These are phyloP conservation scores for Carterocephalus palaemon DNA, from an alignment of 2,888 invertebrate species.

Conservation along the genomic window DNA sequence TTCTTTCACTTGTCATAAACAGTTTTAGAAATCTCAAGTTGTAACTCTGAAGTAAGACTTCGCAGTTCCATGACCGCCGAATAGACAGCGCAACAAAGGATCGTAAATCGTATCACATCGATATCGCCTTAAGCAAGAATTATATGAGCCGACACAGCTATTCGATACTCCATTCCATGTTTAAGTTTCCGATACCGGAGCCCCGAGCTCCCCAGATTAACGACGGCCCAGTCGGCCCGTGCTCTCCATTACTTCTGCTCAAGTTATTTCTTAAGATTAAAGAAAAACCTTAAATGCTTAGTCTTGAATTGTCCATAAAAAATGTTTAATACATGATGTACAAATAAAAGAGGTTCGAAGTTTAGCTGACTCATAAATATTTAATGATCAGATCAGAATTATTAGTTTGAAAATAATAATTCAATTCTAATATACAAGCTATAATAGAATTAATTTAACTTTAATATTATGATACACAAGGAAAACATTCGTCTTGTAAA, in stretches of 20 bases:
- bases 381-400: slow-evolving; percentile 24
- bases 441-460: slow-evolving; percentile 9
- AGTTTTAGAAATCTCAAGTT: neutral
- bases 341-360: slow-evolving; percentile 19
- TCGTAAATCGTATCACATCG: slow-evolving; percentile 18
- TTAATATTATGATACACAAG: slow-evolving; percentile 9
- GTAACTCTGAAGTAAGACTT: slow-evolving; percentile 1
- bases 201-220: slow-evolving; percentile 20
- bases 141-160: slow-evolving; percentile 17
- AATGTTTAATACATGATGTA: neutral
- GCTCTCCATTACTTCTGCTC: slow-evolving; percentile 8
- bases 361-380: slow-evolving; percentile 11
- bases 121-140: slow-evolving; percentile 13
- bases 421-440: slow-evolving; percentile 22
- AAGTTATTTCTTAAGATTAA: slow-evolving; percentile 14
- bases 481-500: neutral
- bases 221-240: slow-evolving; percentile 8
- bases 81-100: slow-evolving; percentile 5
- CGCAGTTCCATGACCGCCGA: slow-evolving; percentile 1
- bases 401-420: slow-evolving; percentile 15
- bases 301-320: neutral
- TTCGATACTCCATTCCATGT: slow-evolving; percentile 15
- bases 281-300: too few species aligned
- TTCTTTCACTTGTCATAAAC: too few species aligned
- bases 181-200: slow-evolving; percentile 20